These are phyloP conservation scores for Bambusicola thoracicus DNA, from an alignment of 2,113 vertebrate genomes.

Conservation along the genomic window DNA sequence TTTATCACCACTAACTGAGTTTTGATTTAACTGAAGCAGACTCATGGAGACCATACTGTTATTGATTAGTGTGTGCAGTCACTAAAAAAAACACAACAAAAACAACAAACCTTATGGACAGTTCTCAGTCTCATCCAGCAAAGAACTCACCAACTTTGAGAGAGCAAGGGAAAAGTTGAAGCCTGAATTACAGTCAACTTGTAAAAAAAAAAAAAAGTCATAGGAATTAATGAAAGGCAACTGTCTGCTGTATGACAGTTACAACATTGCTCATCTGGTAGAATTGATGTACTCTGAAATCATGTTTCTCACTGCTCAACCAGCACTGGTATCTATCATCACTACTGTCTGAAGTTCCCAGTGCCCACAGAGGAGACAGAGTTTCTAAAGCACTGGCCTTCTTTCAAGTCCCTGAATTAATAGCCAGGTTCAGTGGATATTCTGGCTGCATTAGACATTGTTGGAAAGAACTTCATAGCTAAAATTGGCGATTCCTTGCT, in stretches of 20 bases:
- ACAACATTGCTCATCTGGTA: background rate
- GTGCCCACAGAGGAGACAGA: background rate
- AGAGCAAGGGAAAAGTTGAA: background rate
- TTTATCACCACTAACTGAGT: background rate
- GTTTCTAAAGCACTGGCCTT: slow-evolving; percentile 13
- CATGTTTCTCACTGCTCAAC: slow-evolving; percentile 23
- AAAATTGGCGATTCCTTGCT: background rate
- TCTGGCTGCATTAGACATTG: background rate
- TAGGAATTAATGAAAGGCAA: background rate
- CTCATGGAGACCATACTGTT: background rate
- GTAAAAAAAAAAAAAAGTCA: slow-evolving; percentile 10
- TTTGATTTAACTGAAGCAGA: background rate
- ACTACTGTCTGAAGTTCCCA: slow-evolving; percentile 24
- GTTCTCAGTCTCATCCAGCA: background rate
- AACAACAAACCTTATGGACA: background rate
- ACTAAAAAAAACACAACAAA: background rate
- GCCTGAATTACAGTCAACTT: background rate
- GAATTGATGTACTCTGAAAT: slow-evolving; percentile 34
- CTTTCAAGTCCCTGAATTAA: slow-evolving; percentile 34
- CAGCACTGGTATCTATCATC: slow-evolving; percentile 36
- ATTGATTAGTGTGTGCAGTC: background rate
- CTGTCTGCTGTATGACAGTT: background rate
- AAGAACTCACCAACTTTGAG: background rate
- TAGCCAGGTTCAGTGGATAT: background rate
- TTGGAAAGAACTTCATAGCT: background rate